phyloP scores from a whole-genome alignment of 1,140 invertebrate genomes.

The Oscheius sp. region DNA sequence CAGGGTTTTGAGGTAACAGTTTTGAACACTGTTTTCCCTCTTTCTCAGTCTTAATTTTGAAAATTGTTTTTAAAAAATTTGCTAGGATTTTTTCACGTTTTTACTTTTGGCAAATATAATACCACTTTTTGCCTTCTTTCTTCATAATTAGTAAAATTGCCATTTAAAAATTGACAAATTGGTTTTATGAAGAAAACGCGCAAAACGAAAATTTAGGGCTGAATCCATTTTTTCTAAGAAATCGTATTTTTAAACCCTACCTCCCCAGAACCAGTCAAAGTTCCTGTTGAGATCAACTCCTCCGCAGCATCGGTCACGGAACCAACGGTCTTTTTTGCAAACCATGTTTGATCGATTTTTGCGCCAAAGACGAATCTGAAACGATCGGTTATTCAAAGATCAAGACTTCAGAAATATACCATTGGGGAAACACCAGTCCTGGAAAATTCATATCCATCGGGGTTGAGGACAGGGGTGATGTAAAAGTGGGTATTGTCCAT shows the following conservation, averaged over 20 bases:
- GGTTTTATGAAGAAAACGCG: background rate
- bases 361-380: conserved; percentile 56
- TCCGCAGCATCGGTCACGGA: conserved; percentile 57
- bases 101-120: too few relatives aligned
- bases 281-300: conserved; percentile 59
- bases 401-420: conserved; percentile 16
- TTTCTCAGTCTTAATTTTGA: too few relatives aligned
- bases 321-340: conserved; percentile 60
- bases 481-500: conserved; percentile 63
- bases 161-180: background rate
- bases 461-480: conserved; percentile 64
- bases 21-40: too few relatives aligned
- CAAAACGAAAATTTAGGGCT: too few relatives aligned
- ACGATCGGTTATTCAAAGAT: too few relatives aligned
- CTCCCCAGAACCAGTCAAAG: conserved; percentile 61
- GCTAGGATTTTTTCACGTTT: too few relatives aligned
- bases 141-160: too few relatives aligned
- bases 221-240: background rate
- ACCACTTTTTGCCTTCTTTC: too few relatives aligned
- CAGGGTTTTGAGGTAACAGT: too few relatives aligned
- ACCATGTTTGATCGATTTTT: conserved; percentile 54
- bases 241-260: conserved; percentile 22
- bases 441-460: conserved; percentile 62
- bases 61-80: too few relatives aligned
- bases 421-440: conserved; percentile 55